phyloP scores from a whole-genome alignment of 1,140 invertebrate species.

The Bicyclus anynana region DNA sequence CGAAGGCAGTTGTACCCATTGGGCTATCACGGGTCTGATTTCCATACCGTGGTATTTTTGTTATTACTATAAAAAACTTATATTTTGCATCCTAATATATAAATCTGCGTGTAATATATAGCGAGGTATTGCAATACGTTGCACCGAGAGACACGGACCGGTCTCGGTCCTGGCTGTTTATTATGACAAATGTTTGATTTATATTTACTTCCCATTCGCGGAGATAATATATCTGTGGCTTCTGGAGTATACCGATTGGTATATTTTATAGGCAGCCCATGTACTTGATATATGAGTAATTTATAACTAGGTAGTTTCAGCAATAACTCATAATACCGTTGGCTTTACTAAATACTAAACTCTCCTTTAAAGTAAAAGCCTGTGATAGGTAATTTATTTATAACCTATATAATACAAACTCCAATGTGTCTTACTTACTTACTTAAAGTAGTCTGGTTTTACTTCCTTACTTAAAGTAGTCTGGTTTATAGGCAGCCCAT shows the following conservation, averaged over 20 bases:
- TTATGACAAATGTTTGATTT: conserved; percentile 35
- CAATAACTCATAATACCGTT: not conserved
- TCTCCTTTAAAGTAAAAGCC: too few species aligned
- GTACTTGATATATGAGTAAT: not conserved
- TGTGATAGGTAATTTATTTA: too few species aligned
- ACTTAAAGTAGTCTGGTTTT: too few species aligned
- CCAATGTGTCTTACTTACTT: too few species aligned
- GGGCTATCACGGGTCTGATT: too few species aligned
- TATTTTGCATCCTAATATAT: not conserved
- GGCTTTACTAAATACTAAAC: too few species aligned
- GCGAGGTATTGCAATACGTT: conserved; percentile 9
- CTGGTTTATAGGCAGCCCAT: not conserved
- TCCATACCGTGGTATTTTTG: too few species aligned
- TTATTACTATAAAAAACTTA: too few species aligned
- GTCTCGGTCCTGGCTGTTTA: conserved; percentile 26
- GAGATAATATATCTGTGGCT: conserved; percentile 27
- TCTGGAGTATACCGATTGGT: conserved; percentile 9
- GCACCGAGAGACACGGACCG: conserved; percentile 14
- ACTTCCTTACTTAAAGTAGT: too few species aligned
- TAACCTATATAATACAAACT: too few species aligned
- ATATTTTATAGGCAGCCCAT: not conserved
- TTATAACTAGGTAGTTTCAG: not conserved
- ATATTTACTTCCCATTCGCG: conserved; percentile 30
- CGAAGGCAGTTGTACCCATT: too few species aligned
- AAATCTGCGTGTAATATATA: not conserved